phyloP scores from a whole-genome alignment of 2,797 vertebrate species.

The Acanthurus lineatus region DNA sequence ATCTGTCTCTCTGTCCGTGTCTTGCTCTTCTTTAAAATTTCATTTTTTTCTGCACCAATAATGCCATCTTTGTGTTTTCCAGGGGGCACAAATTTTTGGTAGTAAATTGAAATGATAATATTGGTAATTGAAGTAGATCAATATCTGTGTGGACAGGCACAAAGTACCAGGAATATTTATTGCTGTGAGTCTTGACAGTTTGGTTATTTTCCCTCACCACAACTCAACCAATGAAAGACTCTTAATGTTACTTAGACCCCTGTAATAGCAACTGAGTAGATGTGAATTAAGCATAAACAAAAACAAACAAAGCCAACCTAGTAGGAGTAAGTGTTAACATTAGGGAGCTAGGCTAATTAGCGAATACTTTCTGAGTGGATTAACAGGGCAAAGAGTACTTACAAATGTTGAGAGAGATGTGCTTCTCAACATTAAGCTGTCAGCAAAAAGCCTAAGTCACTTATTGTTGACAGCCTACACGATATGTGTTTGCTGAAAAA shows the following conservation, averaged over 20 bases:
- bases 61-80: no score
- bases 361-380: neutral
- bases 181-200: neutral
- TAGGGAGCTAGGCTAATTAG: neutral
- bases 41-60: neutral
- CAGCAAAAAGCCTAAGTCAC: neutral
- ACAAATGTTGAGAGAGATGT: neutral
- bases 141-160: neutral
- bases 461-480: neutral
- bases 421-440: no score
- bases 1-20: slow-evolving; percentile 42
- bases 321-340: neutral
- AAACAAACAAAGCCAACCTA: no score
- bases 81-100: neutral
- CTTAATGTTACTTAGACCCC: neutral
- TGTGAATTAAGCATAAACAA: neutral
- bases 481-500: neutral
- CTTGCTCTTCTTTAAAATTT: neutral
- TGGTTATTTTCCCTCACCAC: neutral
- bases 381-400: neutral
- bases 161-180: neutral
- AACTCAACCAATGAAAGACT: neutral
- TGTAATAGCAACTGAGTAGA: neutral
- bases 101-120: neutral
- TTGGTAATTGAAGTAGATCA: neutral